Percentiles rank a stretch among this genome's conserved stretches.
phyloP scores from a whole-genome alignment of 1,140 invertebrate genomes.

The Brachystomella parvula region DNA sequence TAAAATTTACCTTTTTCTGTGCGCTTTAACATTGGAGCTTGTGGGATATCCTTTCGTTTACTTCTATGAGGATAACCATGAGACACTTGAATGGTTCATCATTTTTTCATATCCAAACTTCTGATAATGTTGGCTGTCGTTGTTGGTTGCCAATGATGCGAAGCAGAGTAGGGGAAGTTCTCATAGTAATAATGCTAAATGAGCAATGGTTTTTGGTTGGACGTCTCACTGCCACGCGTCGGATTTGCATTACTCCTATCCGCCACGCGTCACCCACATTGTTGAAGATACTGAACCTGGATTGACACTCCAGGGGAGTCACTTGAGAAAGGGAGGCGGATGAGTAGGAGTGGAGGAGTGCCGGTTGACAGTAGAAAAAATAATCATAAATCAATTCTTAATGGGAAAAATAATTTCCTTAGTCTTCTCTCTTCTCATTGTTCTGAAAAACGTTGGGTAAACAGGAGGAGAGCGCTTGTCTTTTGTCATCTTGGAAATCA shows the following conservation, averaged over 20 bases:
- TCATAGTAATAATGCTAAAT: neutral
- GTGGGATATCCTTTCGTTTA: too few relatives aligned
- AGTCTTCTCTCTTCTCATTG: neutral
- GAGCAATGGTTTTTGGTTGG: neutral
- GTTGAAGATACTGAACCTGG: neutral
- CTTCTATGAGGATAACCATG: too few relatives aligned
- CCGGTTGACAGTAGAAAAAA: neutral
- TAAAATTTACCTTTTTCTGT: too few relatives aligned
- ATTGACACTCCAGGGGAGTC: neutral
- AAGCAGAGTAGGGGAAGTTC: neutral
- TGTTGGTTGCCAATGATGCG: neutral
- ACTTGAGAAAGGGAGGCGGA: neutral
- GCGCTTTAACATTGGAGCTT: too few relatives aligned
- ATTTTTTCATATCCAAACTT: neutral
- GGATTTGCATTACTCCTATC: neutral
- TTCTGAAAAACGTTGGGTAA: neutral
- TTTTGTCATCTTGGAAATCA: neutral
- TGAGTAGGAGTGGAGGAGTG: neutral
- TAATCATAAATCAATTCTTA: neutral
- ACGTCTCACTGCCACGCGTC: neutral
- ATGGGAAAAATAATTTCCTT: neutral
- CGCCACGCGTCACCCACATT: neutral
- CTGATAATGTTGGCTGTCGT: too few relatives aligned
- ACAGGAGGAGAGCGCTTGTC: neutral
- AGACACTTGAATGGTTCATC: too few relatives aligned